Base-by-base conservation (phyloP, 2,888 invertebrate species). In the Xylocampa areola region DNA sequence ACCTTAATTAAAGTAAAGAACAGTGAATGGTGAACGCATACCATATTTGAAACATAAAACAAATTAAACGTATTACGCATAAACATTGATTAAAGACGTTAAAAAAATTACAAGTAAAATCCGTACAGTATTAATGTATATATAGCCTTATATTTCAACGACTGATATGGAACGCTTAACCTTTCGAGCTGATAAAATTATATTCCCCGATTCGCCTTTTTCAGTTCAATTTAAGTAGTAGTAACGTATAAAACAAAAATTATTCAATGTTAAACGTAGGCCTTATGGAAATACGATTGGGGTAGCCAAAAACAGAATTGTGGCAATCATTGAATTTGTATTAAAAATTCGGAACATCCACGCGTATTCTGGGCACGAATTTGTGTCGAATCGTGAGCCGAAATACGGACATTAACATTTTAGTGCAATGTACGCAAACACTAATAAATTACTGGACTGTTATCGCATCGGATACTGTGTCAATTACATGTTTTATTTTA, bases 361-460 rank as follows among this genome's bases (percentile, higher is more conserved):
- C 37, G 62, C 50, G 58, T 72, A 79, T 73, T 77, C 70, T 67
- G 48, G 33, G 44, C 76, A 62, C 71, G 80, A 53, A 79, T 68
- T 53, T 39, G 58, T 72, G 78, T 67, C 72, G 43, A 44, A 50
- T 25, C 17, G 67, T 60, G 57, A 45, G 54, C 68, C 63, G 65
- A 70, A 76, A 68, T 62, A 54, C 53, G 50, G 49, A 51, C 43
- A 48, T 65, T 50, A 45, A 63, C 47, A 54, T 68, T 60, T 59
- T 39, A 55, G 66, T 62, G 52, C 53, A 73, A 59, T 25, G 37
- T 47, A 50, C 32, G 29, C 60, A 52, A 51, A 65, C 47, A 36
- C 14, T 52, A 51, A 49, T 47, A 54, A n/a, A 52, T 48, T 49
- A 41, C 40, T n/a, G 30, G 23, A 16, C 14, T 10, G 49, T 64